Percentiles rank a stretch among this genome's conserved stretches.
Conservation (phyloP, 2,888 invertebrate genomes). For the Magallana nippona region DNA sequence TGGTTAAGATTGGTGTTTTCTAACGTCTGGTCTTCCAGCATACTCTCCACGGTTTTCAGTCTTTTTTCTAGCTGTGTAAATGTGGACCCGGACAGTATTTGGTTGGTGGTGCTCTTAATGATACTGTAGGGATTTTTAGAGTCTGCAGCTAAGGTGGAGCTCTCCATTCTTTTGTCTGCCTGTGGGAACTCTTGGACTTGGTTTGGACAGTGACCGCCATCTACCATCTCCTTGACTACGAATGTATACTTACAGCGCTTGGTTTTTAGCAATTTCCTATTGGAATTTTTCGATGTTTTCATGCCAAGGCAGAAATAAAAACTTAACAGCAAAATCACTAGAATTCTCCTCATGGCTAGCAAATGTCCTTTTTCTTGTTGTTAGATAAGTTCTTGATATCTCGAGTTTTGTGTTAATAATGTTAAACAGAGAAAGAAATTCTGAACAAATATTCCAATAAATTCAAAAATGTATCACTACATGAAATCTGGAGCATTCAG, state of each 20-base stretch:
- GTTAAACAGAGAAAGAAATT: not conserved
- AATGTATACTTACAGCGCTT: slow-evolving; percentile 67
- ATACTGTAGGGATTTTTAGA: not conserved
- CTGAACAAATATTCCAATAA: not conserved
- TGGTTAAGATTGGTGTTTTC: slow-evolving; percentile 69
- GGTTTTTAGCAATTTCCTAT: slow-evolving; percentile 44
- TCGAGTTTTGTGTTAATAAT: not conserved
- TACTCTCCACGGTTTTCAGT: slow-evolving; percentile 57
- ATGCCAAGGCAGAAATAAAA: not conserved
- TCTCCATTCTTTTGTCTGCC: slow-evolving; percentile 42
- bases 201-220: slow-evolving; percentile 66
- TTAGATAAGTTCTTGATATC: not conserved
- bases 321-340: slow-evolving; percentile 25
- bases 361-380: not conserved
- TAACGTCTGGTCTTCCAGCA: slow-evolving; percentile 65
- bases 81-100: slow-evolving; percentile 18
- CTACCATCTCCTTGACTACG: slow-evolving; percentile 70
- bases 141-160: not conserved
- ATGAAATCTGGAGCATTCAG: not conserved
- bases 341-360: not conserved
- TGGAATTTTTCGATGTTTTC: not conserved
- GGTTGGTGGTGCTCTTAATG: not conserved
- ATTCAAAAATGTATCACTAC: not conserved
- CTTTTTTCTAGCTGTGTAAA: slow-evolving; percentile 50
- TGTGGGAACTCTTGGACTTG: slow-evolving; percentile 56